These are phyloP conservation scores for Adelphocoris suturalis DNA, from an alignment of 2,888 invertebrate species.

Conservation along the genomic window DNA sequence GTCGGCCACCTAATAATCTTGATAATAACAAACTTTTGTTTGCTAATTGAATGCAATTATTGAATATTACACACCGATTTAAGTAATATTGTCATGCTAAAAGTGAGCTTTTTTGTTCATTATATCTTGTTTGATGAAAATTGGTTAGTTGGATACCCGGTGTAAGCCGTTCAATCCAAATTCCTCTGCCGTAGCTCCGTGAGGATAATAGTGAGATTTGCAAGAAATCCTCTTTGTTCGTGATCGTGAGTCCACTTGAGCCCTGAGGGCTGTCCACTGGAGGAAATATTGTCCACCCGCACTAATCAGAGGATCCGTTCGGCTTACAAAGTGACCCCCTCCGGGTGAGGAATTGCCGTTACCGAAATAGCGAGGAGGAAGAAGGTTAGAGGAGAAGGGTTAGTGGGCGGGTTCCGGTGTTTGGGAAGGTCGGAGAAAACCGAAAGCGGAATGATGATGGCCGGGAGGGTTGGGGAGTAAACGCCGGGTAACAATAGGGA, in stretches of 20 bases:
- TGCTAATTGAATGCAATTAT: too few species aligned
- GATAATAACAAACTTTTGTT: too few species aligned
- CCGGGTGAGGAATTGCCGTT: constrained; percentile 33
- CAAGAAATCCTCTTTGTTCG: neutral
- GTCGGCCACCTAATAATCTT: too few species aligned
- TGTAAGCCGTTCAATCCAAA: neutral
- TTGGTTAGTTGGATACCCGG: neutral
- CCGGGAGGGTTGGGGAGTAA: neutral
- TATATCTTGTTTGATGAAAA: too few species aligned
- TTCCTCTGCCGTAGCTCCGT: neutral
- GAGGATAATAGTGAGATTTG: neutral
- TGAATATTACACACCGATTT: too few species aligned
- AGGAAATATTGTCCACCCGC: constrained; percentile 44
- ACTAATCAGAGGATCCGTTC: constrained; percentile 34
- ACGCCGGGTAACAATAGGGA: neutral
- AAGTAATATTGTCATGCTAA: too few species aligned
- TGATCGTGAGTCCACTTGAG: neutral
- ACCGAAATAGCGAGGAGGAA: neutral
- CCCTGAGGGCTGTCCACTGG: neutral
- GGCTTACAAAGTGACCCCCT: constrained; percentile 32
- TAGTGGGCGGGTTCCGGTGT: constrained; percentile 31
- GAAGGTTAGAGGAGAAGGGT: neutral
- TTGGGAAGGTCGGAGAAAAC: constrained; percentile 18
- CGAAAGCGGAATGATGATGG: constrained; percentile 24
- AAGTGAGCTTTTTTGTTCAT: too few species aligned